Conservation (phyloP, 2,888 invertebrate genomes). For the Adelphocoris suturalis region DNA sequence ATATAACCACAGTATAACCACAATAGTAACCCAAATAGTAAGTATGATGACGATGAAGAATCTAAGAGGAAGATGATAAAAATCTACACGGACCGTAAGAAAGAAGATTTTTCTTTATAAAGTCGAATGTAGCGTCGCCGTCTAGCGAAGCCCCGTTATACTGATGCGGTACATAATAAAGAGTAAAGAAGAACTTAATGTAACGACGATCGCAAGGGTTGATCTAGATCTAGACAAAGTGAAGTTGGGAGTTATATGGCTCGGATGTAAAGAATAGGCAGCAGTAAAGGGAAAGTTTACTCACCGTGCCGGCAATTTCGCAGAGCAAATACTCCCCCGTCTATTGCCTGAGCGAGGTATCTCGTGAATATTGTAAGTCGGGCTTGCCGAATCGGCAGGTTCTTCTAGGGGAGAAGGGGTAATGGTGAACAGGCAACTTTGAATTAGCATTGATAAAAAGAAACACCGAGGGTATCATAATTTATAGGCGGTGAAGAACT, state of each 20-base stretch:
- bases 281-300: slow-evolving; percentile 18
- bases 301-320: not conserved
- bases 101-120: no score
- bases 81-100: no score
- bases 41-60: no score
- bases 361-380: slow-evolving; percentile 8
- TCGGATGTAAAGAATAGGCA: slow-evolving; percentile 18
- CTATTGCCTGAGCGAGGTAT: not conserved
- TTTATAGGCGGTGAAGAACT: no score
- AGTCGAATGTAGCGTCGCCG: no score
- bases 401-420: not conserved
- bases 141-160: no score
- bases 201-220: not conserved
- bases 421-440: no score
- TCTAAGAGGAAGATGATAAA: no score
- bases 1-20: no score
- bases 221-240: slow-evolving; percentile 14
- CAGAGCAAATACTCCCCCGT: slow-evolving; percentile 8
- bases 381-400: not conserved
- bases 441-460: no score
- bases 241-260: slow-evolving; percentile 19
- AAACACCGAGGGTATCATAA: no score
- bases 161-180: not conserved
- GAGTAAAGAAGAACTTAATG: not conserved
- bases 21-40: no score